Evolutionary conservation across 2,797 vertebrate species (phyloP), one percentile per base, ranked within the genome.

Genomic region (Mastacembelus armatus): DNA sequence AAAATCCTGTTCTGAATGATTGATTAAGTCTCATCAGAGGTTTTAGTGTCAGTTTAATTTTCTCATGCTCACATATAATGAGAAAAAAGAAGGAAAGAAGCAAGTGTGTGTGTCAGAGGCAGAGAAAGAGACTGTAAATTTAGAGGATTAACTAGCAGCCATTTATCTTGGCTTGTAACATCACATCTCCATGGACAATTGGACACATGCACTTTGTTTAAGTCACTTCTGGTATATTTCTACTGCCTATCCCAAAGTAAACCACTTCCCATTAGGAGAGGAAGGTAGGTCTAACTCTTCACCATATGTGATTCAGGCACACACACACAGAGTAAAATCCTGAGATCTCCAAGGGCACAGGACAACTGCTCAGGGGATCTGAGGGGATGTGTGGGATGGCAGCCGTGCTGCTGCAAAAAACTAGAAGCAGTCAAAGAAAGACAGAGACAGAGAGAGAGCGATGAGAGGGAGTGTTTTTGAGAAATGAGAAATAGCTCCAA

Each of bases 321-420:
- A 70, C 21, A 73, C 24, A 35, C 1, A 36, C 22, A 49, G 40
- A 33, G 38, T 18, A 9, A 50, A 18, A 52, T 44, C 49, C 47
- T 24, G 65, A 64, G 42, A 57, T 61, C 57, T 76, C 50, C 36
- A 56, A 80, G 76, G 71, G 32, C 59, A 66, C 16, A 12, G 60
- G 73, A 48, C 80, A 84, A 72, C 71, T 84, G 74, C 50, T 77
- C 47, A 18, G 15, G 56, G 60, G 49, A 78, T 35, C 47, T 50
- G 47, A 62, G 35, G 38, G 66, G 39, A 43, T 30, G 79, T 62
- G 65, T 43, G 29, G 42, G 61, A 62, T 62, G 51, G 59, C 84
- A 74, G 81, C 36, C 64, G 69, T 50, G 66, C 80, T 72, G 77
- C 78, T 62, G 19, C 47, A 33, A 56, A 49, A 71, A 26, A 65